Base-by-base conservation (phyloP, 2,797 vertebrate species). In the Remorina albescens region DNA sequence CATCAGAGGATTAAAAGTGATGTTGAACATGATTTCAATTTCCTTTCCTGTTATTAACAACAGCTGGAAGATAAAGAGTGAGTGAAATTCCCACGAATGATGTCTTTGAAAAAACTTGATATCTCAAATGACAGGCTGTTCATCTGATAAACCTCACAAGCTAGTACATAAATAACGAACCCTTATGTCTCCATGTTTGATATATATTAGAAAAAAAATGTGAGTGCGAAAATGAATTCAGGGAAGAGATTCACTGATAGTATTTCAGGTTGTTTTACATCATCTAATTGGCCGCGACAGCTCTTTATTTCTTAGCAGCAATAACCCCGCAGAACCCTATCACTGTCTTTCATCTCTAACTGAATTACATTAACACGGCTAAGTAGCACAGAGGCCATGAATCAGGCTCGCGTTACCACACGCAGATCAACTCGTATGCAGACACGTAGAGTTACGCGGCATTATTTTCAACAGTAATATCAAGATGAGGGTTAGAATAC, bases 301-400 rank as follows among this genome's bases (percentile, higher is more conserved):
- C 67, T 84, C 76, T 70, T 79, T 65, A 71, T 90, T 86, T 86
- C 73, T 85, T 74, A 83, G 82, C 77, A 83, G 82, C 85, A 80
- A 76, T 89, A 91, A 89, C 89, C 84, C n/a, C 86, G 70, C 76
- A 76, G 86, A 87, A 84, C 71, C 80, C 80, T 51, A 26, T 74
- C 65, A 71, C 67, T 78, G 84, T 55, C 81, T 93, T 93, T 94
- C 88, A 93, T 94, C 89, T 93, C 41, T 62, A 57, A 60, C 87
- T 80, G 90, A 92, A 89, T 91, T 67, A 85, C 86, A 93, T 90
- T 89, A 90, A 82, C 73, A 46, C 81, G 58, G 83, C 77, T 69
- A 82, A 82, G 88, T 83, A 84, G 83, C 64, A 85, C 83, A 84
- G 80, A 86, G 72, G 85, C 86, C 85, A 71, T 62, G 82, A 85